phyloP scores from a whole-genome alignment of 2,113 vertebrate genomes.

The Forbesichthys agassizii region DNA sequence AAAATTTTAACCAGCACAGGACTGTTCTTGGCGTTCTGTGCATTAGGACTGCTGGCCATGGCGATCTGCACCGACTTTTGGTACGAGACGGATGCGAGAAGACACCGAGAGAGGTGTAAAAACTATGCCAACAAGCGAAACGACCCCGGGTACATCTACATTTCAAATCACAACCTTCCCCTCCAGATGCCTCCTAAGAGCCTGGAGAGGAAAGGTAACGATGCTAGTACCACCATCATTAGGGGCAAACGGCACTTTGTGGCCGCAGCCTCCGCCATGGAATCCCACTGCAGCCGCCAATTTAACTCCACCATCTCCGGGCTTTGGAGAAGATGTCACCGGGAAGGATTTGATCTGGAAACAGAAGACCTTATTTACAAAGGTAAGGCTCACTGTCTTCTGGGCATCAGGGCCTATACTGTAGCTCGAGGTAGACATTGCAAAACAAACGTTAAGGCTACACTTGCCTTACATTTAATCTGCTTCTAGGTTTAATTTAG shows the following conservation, averaged over 20 bases:
- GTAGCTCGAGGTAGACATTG: conserved; percentile 30
- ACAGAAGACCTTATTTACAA: conserved; percentile 87
- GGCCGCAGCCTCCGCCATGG: conserved; percentile 77
- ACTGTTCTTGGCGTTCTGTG: conserved; percentile 84
- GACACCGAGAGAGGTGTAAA: conserved; percentile 87
- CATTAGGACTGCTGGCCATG: conserved; percentile 84
- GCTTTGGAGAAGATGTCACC: conserved; percentile 87
- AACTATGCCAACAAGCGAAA: conserved; percentile 86
- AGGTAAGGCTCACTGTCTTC: conserved; percentile 72
- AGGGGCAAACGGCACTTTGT: conserved; percentile 73
- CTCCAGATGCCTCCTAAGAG: conserved; percentile 82
- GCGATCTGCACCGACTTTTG: conserved; percentile 90
- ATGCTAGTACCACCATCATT: conserved; percentile 53
- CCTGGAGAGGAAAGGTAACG: conserved; percentile 59
- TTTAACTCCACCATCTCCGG: conserved; percentile 89
- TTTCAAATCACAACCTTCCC: conserved; percentile 86
- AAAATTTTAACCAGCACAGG: conserved; percentile 87
- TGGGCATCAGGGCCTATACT: conserved; percentile 45
- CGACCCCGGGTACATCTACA: conserved; percentile 89
- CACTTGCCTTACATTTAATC: background rate
- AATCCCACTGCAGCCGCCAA: conserved; percentile 86
- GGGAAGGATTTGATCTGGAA: conserved; percentile 87
- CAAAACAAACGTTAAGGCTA: background rate
- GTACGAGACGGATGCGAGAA: conserved; percentile 90
- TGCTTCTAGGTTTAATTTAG: background rate